phyloP scores from a whole-genome alignment of 2,797 vertebrate species.

The Xiphophorus birchmanni region DNA sequence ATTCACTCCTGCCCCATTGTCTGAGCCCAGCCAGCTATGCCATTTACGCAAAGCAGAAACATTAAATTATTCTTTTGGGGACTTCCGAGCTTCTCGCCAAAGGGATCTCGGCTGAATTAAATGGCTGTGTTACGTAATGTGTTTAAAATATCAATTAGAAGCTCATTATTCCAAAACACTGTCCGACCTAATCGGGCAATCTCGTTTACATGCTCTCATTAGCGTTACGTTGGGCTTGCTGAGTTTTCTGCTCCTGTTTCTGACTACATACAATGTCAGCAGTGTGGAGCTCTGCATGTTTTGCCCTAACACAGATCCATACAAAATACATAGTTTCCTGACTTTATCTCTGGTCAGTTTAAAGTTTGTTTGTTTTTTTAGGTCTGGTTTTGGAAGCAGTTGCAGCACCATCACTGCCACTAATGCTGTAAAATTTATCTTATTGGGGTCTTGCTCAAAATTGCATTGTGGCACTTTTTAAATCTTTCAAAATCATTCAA shows the following conservation, averaged over 20 bases:
- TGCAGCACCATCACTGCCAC: background rate
- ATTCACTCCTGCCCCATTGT: conserved; percentile 57
- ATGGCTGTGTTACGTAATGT: conserved; percentile 51
- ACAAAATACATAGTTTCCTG: background rate
- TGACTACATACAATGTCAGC: too few species aligned
- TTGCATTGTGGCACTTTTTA: background rate
- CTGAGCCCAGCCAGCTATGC: conserved; percentile 48
- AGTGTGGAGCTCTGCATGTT: background rate
- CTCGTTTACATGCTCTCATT: conserved; percentile 42
- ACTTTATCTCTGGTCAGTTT: background rate
- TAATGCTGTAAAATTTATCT: background rate
- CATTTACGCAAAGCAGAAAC: conserved; percentile 44
- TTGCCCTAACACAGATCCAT: background rate
- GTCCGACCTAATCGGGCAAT: conserved; percentile 28
- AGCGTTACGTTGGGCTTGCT: conserved; percentile 39
- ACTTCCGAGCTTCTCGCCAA: conserved; percentile 41
- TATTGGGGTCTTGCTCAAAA: background rate
- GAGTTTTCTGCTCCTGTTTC: conserved; percentile 14
- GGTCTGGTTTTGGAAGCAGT: background rate
- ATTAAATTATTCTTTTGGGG: conserved; percentile 49
- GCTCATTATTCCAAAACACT: conserved; percentile 51
- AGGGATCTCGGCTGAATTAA: conserved; percentile 38
- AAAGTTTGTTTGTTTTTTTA: too few species aligned
- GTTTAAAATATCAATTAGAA: conserved; percentile 63
- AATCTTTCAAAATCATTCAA: background rate